A percentile compares a stretch with the other conserved stretches of the same genome.
Evolutionary conservation across 2,888 invertebrate species (phyloP).

Genomic region (Ephialtes manifestator): DNA sequence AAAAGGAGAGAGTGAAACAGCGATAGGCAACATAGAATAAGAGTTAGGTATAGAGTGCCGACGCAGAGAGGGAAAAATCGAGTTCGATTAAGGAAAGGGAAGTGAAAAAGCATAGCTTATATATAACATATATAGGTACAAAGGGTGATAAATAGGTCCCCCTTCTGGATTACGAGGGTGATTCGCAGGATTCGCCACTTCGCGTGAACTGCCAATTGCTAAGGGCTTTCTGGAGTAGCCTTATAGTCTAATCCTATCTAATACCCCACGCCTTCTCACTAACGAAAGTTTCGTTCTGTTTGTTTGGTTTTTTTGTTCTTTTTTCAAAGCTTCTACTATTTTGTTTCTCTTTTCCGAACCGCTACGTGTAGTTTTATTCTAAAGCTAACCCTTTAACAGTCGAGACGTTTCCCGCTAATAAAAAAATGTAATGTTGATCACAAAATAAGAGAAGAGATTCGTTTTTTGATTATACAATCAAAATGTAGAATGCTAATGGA

Average conservation of each 20-base stretch:
- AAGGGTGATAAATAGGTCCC: slow-evolving; percentile 6
- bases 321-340: not conserved
- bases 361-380: no score
- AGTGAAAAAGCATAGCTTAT: slow-evolving; percentile 12
- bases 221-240: not conserved
- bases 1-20: slow-evolving; percentile 29
- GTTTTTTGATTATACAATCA: no score
- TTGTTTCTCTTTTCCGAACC: no score
- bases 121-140: not conserved
- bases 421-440: no score
- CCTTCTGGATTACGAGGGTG: not conserved
- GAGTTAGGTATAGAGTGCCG: not conserved
- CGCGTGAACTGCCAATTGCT: slow-evolving; percentile 1
- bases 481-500: no score
- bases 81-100: not conserved
- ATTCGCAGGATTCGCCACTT: not conserved
- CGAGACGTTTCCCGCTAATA: no score
- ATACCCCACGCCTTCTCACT: not conserved
- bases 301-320: not conserved
- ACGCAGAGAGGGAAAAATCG: slow-evolving; percentile 2
- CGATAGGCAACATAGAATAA: slow-evolving; percentile 8
- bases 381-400: no score
- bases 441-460: no score
- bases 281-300: not conserved
- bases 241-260: not conserved